Conservation (phyloP, 2,113 vertebrate genomes). For the Phoxinus phoxinus region DNA sequence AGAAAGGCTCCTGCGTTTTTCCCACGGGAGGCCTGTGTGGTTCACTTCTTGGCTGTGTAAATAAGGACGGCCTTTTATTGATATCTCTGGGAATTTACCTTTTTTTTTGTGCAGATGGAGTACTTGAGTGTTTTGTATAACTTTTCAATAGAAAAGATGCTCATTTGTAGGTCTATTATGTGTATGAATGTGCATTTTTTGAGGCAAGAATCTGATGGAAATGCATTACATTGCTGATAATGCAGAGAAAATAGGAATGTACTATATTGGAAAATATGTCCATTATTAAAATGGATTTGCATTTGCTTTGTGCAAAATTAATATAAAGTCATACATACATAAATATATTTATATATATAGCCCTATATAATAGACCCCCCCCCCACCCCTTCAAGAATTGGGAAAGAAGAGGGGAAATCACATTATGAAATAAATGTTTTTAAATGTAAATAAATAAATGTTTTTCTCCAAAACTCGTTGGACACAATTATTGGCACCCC, state of each 20-base stretch:
- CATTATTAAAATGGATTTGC: too few relatives aligned
- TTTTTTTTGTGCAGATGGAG: not conserved
- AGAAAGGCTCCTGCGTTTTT: not conserved
- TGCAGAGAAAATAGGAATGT: not conserved
- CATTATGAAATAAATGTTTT: too few relatives aligned
- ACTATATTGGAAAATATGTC: too few relatives aligned
- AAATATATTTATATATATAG: too few relatives aligned
- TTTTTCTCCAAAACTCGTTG: too few relatives aligned
- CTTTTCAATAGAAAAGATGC: not conserved
- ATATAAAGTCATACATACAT: too few relatives aligned
- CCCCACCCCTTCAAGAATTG: too few relatives aligned
- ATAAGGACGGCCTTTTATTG: slow-evolving; percentile 3
- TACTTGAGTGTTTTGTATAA: not conserved
- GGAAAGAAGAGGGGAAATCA: too few relatives aligned
- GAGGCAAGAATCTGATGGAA: not conserved
- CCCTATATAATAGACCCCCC: too few relatives aligned
- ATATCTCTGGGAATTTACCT: not conserved
- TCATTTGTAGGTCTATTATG: not conserved
- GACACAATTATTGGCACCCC: too few relatives aligned
- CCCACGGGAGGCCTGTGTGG: not conserved
- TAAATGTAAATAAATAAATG: too few relatives aligned
- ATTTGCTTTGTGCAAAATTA: not conserved
- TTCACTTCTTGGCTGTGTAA: slow-evolving; percentile 11
- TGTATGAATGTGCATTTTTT: not conserved
- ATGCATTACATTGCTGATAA: not conserved